These are phyloP conservation scores for Bedellia somnulentella DNA, from an alignment of 2,888 invertebrate species.

Conservation along the genomic window DNA sequence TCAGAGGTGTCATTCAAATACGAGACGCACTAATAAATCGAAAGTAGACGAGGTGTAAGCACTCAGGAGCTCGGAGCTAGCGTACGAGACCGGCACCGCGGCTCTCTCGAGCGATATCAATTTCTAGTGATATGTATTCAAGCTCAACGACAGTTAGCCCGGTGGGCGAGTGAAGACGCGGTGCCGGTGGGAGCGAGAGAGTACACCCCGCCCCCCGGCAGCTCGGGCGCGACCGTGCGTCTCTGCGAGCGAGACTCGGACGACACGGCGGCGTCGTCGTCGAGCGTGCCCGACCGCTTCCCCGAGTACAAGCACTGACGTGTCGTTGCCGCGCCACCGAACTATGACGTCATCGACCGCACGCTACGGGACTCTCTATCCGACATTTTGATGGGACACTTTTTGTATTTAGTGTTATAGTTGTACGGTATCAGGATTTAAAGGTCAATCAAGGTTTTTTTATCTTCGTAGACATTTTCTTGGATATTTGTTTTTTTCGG, in stretches of 20 bases:
- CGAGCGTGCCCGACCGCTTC: slow-evolving; percentile 58
- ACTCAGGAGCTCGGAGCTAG: slow-evolving; percentile 3
- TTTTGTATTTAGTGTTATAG: too few relatives aligned
- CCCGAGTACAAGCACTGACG: slow-evolving; percentile 79
- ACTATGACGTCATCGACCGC: slow-evolving; percentile 14
- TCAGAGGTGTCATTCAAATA: too few relatives aligned
- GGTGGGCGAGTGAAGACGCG: slow-evolving; percentile 90
- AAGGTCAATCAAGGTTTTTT: background rate
- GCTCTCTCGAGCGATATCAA: slow-evolving; percentile 81
- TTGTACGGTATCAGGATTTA: too few relatives aligned
- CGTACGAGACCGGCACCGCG: slow-evolving; percentile 35
- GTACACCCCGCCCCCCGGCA: slow-evolving; percentile 45
- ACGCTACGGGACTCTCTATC: slow-evolving; percentile 13
- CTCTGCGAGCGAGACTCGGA: slow-evolving; percentile 32
- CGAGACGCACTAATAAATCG: too few relatives aligned
- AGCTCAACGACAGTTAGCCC: slow-evolving; percentile 95
- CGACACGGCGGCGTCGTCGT: slow-evolving; percentile 31
- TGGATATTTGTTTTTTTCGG: too few relatives aligned
- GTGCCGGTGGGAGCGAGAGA: slow-evolving; percentile 60
- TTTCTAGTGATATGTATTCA: slow-evolving; percentile 97
- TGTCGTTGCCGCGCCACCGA: slow-evolving; percentile 17
- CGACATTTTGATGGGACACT: too few relatives aligned
- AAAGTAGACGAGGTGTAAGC: too few relatives aligned
- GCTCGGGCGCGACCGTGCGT: slow-evolving; percentile 40
- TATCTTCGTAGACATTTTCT: too few relatives aligned